phyloP scores from a whole-genome alignment of 2,888 invertebrate species.

The Didymodactylos carnosus region DNA sequence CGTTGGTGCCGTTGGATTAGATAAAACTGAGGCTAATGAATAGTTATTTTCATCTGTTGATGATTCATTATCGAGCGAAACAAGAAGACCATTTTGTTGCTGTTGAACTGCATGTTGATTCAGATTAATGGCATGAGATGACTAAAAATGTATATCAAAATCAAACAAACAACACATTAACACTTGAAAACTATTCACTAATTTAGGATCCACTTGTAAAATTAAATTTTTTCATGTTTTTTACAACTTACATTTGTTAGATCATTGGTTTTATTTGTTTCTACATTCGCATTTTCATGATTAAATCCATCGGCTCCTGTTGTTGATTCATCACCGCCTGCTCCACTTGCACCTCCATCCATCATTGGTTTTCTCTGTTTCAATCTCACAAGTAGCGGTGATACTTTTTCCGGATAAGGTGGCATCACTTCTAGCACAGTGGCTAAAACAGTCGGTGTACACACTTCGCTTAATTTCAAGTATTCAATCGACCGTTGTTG shows the following conservation, averaged over 20 bases:
- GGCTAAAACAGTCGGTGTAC: conserved; percentile 84
- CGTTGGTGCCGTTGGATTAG: neutral
- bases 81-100: neutral
- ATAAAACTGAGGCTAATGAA: neutral
- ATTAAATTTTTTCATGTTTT: too few species aligned
- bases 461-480: conserved; percentile 77
- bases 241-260: too few species aligned
- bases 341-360: neutral
- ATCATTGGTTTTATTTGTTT: neutral
- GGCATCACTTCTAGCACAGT: conserved; percentile 99
- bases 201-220: too few species aligned
- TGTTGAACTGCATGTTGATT: neutral
- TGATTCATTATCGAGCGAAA: neutral
- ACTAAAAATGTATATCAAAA: too few species aligned
- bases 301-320: neutral
- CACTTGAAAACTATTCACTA: too few species aligned
- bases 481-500: conserved; percentile 97
- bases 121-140: neutral
- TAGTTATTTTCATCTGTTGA: neutral
- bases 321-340: neutral
- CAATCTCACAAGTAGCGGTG: conserved; percentile 88
- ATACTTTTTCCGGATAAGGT: conserved; percentile 92
- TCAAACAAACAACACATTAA: too few species aligned
- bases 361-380: conserved; percentile 54
- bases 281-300: neutral